A percentile compares a stretch with the other conserved stretches of the same genome.
Conservation (phyloP, 2,888 invertebrate genomes). For the Drosophila falleni region DNA sequence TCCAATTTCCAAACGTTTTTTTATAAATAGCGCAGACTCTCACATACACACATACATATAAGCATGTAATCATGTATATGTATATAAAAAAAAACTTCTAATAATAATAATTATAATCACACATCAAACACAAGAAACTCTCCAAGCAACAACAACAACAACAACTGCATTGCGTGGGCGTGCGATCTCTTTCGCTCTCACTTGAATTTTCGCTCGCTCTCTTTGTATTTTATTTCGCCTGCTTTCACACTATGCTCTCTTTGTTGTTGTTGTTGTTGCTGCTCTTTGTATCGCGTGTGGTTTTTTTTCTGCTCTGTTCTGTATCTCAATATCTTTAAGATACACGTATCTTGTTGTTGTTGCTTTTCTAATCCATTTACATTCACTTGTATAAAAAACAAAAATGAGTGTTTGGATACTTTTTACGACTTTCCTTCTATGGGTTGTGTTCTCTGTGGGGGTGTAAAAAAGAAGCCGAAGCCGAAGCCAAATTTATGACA, state of each 20-base stretch:
- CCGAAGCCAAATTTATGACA: constrained; percentile 65
- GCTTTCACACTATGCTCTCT: constrained; percentile 13
- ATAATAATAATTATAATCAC: constrained; percentile 47
- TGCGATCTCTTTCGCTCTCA: constrained; percentile 51
- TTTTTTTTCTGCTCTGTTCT: constrained; percentile 19
- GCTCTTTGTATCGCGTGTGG: constrained; percentile 43
- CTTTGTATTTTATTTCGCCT: constrained; percentile 27
- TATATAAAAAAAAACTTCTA: constrained; percentile 36
- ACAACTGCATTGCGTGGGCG: constrained; percentile 67
- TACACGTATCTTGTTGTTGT: constrained; percentile 14
- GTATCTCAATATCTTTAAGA: not conserved
- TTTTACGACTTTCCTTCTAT: constrained; percentile 30
- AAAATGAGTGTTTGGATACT: constrained; percentile 21
- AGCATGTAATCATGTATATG: not conserved
- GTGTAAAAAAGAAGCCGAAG: constrained; percentile 24
- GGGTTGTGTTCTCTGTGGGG: constrained; percentile 42
- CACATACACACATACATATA: constrained; percentile 26
- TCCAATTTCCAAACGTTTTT: constrained; percentile 50
- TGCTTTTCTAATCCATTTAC: constrained; percentile 56
- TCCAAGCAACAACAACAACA: constrained; percentile 3
- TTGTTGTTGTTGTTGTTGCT: not conserved
- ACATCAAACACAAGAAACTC: constrained; percentile 18
- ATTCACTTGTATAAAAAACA: constrained; percentile 56
- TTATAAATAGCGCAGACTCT: constrained; percentile 57
- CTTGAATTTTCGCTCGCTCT: constrained; percentile 29